phyloP scores from a whole-genome alignment of 2,888 invertebrate genomes.

The Cataglyphis cursor region DNA sequence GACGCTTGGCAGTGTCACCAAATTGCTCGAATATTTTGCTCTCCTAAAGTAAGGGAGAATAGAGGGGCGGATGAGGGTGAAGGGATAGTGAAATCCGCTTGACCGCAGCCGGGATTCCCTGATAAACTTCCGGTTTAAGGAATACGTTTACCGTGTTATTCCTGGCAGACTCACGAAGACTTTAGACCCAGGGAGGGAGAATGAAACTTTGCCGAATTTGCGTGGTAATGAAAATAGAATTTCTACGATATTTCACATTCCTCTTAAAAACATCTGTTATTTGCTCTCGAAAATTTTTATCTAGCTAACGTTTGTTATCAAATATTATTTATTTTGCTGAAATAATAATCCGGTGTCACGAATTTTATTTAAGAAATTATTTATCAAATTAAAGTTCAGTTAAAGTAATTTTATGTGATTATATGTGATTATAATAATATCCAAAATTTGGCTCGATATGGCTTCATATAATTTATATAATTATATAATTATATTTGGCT shows the following conservation, averaged over 20 bases:
- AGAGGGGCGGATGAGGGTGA: slow-evolving; percentile 34
- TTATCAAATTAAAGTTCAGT: background rate
- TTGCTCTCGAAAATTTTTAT: background rate
- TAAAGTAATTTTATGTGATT: background rate
- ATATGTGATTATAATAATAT: too few species aligned
- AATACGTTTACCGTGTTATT: slow-evolving; percentile 74
- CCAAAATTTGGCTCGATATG: too few species aligned
- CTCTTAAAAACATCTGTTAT: background rate
- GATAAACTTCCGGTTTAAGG: slow-evolving; percentile 83
- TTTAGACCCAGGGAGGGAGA: slow-evolving; percentile 4
- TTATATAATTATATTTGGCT: too few species aligned
- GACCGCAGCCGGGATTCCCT: slow-evolving; percentile 74
- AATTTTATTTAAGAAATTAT: background rate
- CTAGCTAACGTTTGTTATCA: background rate
- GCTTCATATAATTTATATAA: too few species aligned
- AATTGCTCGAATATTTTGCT: slow-evolving; percentile 85
- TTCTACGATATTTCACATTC: slow-evolving; percentile 28
- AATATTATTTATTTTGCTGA: background rate
- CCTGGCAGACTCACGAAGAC: slow-evolving; percentile 52
- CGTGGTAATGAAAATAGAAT: slow-evolving; percentile 44
- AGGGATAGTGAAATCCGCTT: slow-evolving; percentile 61
- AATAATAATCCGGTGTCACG: background rate
- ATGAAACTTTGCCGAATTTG: slow-evolving; percentile 25
- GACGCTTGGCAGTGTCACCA: slow-evolving; percentile 83
- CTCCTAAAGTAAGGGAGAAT: slow-evolving; percentile 57